Conservation (phyloP, 2,888 invertebrate genomes). For the Eutolmus rufibarbis region DNA sequence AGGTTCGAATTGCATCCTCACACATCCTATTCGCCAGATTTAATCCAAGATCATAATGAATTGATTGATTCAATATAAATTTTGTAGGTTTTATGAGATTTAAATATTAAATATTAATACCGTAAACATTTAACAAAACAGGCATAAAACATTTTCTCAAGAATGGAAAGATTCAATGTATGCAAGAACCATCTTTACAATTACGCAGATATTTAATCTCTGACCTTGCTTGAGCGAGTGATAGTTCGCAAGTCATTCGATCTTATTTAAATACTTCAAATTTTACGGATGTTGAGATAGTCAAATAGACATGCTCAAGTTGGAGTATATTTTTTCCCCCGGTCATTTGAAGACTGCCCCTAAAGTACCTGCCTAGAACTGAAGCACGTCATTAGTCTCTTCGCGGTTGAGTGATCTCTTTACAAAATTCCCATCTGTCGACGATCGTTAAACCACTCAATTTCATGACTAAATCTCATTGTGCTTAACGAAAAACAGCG, state of each 20-base stretch:
- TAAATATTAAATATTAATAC: no score
- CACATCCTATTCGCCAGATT: no score
- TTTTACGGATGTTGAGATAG: neutral
- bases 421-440: neutral
- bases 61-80: no score
- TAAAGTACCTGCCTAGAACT: neutral
- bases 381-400: neutral
- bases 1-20: no score
- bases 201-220: neutral
- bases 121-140: neutral
- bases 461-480: neutral
- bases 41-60: no score
- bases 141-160: neutral
- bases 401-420: slow-evolving; percentile 4
- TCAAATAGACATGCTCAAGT: neutral
- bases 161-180: neutral
- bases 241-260: neutral
- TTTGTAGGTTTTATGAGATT: no score
- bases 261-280: neutral
- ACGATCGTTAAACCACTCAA: neutral
- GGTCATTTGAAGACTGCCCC: neutral
- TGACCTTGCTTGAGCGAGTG: neutral
- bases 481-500: neutral
- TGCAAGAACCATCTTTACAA: neutral
- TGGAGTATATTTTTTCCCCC: neutral